Base-by-base conservation (phyloP, 2,888 invertebrate species). In the Entomobrya multifasciata region DNA sequence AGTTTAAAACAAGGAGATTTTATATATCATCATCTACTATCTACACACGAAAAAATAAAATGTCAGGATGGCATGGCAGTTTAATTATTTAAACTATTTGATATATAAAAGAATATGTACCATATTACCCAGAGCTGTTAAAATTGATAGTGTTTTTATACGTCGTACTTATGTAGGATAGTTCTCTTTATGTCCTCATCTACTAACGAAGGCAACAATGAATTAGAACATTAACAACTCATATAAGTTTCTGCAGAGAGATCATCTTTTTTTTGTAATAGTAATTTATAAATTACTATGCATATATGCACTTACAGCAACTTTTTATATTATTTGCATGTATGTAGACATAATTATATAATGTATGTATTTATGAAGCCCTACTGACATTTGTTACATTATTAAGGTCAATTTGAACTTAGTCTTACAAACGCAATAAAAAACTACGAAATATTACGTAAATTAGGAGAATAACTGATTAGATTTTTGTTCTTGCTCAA, bases 401-500 rank as follows among this genome's bases (percentile, higher is more conserved):
- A 4, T 17, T 65, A 65, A 65, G 65, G 36, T 65, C 65, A 41
- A 36, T 0, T 65, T 65, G 36, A 41, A 65, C 15, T n/a, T 65
- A 65, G 10, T 3, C 11, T 17, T 65, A 65, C 36, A n/a, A 41
- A 2, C 65, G 65, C n/a, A 41, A 65, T 65, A 65, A 30, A 65
- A n/a, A 65, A 36, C n/a, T n/a, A n/a, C n/a, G n/a, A 36, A 36
- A 30, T 65, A 36, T 36, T 30, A 65, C 65, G 36, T 15, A 17
- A 1, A 65, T 30, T 10, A 65, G 36, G 17, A 60, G 3, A 8
- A 27, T 30, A n/a, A 65, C 0, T 65, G 65, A 65, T 65, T 65
- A 65, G 65, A 67, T 47, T 67, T 3, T 22, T 44, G 44, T 15
- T 22, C 8, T 41, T 67, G 67, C 22, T 67, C 67, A 44, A 67